Base-by-base conservation (phyloP, 2,888 invertebrate genomes). In the Diarsia mendica region DNA sequence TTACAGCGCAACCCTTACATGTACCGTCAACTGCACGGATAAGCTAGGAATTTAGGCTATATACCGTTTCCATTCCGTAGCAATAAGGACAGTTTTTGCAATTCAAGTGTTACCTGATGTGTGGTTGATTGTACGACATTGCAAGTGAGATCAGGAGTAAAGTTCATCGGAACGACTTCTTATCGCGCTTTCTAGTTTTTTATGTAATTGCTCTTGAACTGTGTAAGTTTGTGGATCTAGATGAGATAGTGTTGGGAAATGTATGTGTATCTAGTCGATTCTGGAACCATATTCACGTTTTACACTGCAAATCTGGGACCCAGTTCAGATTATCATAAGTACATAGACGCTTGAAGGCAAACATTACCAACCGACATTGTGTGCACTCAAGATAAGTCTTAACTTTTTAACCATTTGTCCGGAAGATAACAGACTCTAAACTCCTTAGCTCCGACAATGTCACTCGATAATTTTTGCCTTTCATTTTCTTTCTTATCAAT, bases 121-220 rank as follows among this genome's bases (percentile, higher is more conserved):
- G 49, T 6, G 20, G 15, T 55, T 33, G 51, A 68, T 15, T 60
- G 60, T 76, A 76, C 33, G 33, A 55, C 20, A 55, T 75, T 39
- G 70, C 60, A 64, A 44, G 51, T 5, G 49, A 51, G 55, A 23
- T 3, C 15, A 2, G 28, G n/a, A 68, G 63, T 55, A 20, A 76
- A 74, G 55, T 81, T 64, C 33, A 51, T 67, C 48, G 3, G 39
- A 84, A 61, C 58, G 51, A 61, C 51, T 73, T 58, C 72, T 74
- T 84, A 82, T 72, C 66, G 20, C 51, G 33, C 39, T 61, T 48
- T 61, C 33, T 49, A 80, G 71, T 67, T 75, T 82, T 82, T 82
- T 61, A 75, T 85, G 68, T 81, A 39, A 85, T 74, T 74, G 44
- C 67, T 61, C 39, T 49, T 49, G 78, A 67, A 67, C 67, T 67